Evolutionary conservation across 2,888 invertebrate genomes (phyloP).

Genomic region (Lepetodrilus schrolli): DNA sequence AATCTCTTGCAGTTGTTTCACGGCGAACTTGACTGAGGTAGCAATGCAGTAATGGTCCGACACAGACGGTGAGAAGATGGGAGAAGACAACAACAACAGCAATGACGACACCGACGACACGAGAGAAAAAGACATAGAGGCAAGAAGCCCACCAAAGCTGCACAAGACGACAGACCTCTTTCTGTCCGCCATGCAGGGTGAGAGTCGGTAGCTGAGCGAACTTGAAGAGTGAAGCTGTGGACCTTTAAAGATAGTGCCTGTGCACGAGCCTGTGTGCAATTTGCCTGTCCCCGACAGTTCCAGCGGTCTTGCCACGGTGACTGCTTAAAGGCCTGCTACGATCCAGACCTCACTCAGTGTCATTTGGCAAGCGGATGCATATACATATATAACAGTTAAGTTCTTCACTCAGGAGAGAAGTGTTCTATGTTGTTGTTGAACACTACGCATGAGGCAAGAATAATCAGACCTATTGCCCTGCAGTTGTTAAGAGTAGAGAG

Average conservation of each 20-base stretch:
- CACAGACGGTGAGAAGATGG: not conserved
- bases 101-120: constrained; percentile 2
- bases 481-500: not conserved
- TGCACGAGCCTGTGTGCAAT: too few species aligned
- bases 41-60: constrained; percentile 22
- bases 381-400: constrained; percentile 20
- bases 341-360: constrained; percentile 16
- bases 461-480: not conserved
- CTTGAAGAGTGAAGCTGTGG: too few species aligned
- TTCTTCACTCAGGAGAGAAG: not conserved
- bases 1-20: constrained; percentile 15
- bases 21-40: constrained; percentile 26
- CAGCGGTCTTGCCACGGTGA: too few species aligned
- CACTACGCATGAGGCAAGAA: not conserved
- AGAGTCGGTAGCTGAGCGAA: too few species aligned
- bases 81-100: not conserved
- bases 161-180: constrained; percentile 1
- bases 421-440: not conserved
- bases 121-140: not conserved
- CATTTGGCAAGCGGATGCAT: constrained; percentile 37
- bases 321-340: too few species aligned
- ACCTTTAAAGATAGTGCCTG: too few species aligned
- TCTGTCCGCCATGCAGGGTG: too few species aligned
- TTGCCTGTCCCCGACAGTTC: too few species aligned
- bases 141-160: not conserved